Base-by-base conservation (phyloP, 2,113 vertebrate species). In the Spermophilus dauricus region DNA sequence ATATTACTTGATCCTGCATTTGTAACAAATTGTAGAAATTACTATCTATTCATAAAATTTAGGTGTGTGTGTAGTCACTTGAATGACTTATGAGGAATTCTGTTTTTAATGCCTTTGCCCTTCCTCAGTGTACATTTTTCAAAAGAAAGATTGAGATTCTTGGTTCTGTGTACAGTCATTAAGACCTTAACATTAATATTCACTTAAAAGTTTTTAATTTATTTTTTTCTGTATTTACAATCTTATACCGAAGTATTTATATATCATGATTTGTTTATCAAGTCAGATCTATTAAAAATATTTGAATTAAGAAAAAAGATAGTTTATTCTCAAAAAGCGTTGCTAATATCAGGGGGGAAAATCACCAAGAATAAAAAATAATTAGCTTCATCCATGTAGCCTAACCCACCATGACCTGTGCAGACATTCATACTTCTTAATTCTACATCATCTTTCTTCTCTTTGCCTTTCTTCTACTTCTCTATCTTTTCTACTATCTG, bases 221-320 rank as follows among this genome's bases (percentile, higher is more conserved):
- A n/a, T n/a, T 80, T 53, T 61, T 91, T 77, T 51, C 67, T 91
- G 11, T 63, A 58, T 88, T 75, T 82, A 87, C 24, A 37, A 30
- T 69, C 51, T 58, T 93, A 80, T 0, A 82, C 39, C 10, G 65
- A 48, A 82, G 73, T 65, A n/a, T n/a, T n/a, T n/a, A 37, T 16
- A 53, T 78, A 42, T 69, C 22, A 53, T 86, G 37, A 53, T 89
- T 83, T 80, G 10, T 75, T 96, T 75, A 76, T 69, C 70, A 93
- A 82, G 22, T 77, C 28, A 45, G 58, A 45, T 2, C 53, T 94
- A 8, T 39, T 81, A 10, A 93, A 94, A 84, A 80, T 48, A 75
- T 87, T 75, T 94, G 61, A 93, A 82, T 95, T 93, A 76, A 37
- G 42, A 88, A 92, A 92, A 91, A 73, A 45, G 39, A 32, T 17